Evolutionary conservation across 30 jellyfish, hydroid and myxozoan species (phyloP).

Genomic region (Cassiopea andromeda): DNA sequence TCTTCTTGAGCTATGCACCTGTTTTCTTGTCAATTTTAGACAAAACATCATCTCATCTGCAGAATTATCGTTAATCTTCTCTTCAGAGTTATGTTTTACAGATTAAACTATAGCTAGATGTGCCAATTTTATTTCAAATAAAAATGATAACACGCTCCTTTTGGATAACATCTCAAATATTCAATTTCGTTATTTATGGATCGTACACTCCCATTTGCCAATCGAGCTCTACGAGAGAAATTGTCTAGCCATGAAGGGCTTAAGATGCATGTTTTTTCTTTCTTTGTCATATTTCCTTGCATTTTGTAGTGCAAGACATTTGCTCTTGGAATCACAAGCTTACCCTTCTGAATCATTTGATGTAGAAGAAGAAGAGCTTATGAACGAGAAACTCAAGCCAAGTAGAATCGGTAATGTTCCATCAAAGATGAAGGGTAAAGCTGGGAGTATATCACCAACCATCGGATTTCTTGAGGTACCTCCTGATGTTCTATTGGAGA

Average conservation of each 20-base stretch:
- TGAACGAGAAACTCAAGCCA: slow-evolving; percentile 50
- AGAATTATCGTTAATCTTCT: not conserved
- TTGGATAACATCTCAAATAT: not conserved
- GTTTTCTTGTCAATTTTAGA: not conserved
- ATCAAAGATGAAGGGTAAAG: not conserved
- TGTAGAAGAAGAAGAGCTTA: slow-evolving; percentile 22
- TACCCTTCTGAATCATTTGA: not conserved
- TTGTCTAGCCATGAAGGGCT: not conserved
- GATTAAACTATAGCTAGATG: not conserved
- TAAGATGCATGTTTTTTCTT: not conserved
- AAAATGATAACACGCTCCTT: not conserved
- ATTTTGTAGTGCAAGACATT: slow-evolving; percentile 3
- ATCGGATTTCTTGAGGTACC: slow-evolving; percentile 51
- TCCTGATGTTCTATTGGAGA: slow-evolving; percentile 64
- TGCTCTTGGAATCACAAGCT: not conserved
- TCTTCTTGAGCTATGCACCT: not conserved
- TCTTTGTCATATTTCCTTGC: not conserved
- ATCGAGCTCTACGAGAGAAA: not conserved
- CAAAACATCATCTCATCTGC: not conserved
- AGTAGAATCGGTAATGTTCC: slow-evolving; percentile 4
- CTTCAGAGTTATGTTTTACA: not conserved
- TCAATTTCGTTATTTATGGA: not conserved
- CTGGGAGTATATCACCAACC: not conserved
- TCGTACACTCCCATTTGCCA: not conserved
- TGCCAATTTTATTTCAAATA: not conserved